phyloP scores from a whole-genome alignment of 2,888 invertebrate genomes.

The Exephanes ischioxanthus region DNA sequence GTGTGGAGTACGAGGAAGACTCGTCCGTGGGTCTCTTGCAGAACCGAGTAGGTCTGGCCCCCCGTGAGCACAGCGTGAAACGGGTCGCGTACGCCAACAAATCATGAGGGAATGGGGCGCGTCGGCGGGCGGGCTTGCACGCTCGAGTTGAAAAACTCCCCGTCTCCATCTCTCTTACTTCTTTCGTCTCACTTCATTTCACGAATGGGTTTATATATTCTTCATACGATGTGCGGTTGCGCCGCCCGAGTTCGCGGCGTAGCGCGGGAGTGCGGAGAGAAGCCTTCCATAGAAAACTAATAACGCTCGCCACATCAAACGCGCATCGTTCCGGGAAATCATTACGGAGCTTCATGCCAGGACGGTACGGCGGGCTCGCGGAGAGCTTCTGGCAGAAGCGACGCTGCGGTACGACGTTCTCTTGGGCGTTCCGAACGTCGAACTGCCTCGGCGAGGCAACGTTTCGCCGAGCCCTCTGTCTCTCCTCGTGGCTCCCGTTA shows the following conservation, averaged over 20 bases:
- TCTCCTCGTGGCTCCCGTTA: slow-evolving; percentile 5
- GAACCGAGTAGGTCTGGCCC: slow-evolving; percentile 46
- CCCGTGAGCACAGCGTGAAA: slow-evolving; percentile 60
- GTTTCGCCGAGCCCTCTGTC: slow-evolving; percentile 7
- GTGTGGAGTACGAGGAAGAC: slow-evolving; percentile 34
- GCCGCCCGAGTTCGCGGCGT: not conserved
- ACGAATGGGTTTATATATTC: not conserved
- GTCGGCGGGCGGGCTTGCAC: slow-evolving; percentile 42
- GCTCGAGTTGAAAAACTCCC: slow-evolving; percentile 30
- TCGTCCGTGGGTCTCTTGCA: slow-evolving; percentile 43
- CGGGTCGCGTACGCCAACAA: slow-evolving; percentile 59
- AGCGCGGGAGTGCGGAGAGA: slow-evolving; percentile 69
- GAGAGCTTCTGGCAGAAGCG: not conserved
- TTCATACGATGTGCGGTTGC: slow-evolving; percentile 5
- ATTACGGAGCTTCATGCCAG: slow-evolving; percentile 72
- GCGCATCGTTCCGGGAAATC: slow-evolving; percentile 78
- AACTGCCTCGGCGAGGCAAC: slow-evolving; percentile 10
- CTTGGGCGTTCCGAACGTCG: slow-evolving; percentile 24
- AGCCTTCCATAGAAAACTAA: slow-evolving; percentile 76
- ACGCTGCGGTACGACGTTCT: not conserved
- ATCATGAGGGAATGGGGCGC: slow-evolving; percentile 57
- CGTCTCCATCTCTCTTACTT: not conserved
- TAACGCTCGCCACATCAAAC: slow-evolving; percentile 77
- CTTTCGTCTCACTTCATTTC: slow-evolving; percentile 14
- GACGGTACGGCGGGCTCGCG: not conserved